Conservation (phyloP, 2,888 invertebrate species). For the Yponomeuta sedellus region DNA sequence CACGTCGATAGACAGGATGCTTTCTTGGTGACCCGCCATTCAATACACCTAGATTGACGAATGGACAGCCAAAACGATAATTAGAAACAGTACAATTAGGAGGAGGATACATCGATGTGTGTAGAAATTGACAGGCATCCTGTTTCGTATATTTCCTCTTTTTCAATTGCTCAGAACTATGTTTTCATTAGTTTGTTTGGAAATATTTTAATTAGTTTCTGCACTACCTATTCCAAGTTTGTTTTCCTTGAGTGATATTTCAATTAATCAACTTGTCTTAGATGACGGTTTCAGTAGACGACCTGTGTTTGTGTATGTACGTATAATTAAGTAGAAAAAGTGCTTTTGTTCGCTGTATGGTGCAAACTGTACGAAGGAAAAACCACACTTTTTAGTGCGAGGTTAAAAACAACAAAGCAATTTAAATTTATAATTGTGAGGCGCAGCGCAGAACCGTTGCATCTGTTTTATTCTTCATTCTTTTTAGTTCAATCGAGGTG, state of each 20-base stretch:
- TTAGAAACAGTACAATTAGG: not conserved
- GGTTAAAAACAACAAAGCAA: slow-evolving; percentile 35
- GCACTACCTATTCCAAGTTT: not conserved
- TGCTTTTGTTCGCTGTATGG: no score
- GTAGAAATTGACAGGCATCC: not conserved
- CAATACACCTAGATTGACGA: not conserved
- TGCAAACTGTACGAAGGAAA: no score
- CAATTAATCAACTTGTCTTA: no score
- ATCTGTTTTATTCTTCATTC: not conserved
- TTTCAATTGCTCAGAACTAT: not conserved
- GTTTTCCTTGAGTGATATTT: no score
- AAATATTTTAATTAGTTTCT: not conserved
- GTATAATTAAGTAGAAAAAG: no score
- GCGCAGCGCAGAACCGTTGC: not conserved
- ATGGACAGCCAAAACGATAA: not conserved
- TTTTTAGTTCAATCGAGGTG: not conserved
- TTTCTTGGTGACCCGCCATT: not conserved
- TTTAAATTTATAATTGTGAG: slow-evolving; percentile 46
- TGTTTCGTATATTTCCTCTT: not conserved
- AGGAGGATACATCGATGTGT: not conserved
- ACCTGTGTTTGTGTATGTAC: no score
- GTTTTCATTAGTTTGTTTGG: not conserved
- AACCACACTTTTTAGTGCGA: slow-evolving; percentile 24
- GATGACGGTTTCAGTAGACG: no score
- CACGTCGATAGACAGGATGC: not conserved